Base-by-base conservation (phyloP, 2,797 vertebrate genomes). In the Erethizon dorsatum region DNA sequence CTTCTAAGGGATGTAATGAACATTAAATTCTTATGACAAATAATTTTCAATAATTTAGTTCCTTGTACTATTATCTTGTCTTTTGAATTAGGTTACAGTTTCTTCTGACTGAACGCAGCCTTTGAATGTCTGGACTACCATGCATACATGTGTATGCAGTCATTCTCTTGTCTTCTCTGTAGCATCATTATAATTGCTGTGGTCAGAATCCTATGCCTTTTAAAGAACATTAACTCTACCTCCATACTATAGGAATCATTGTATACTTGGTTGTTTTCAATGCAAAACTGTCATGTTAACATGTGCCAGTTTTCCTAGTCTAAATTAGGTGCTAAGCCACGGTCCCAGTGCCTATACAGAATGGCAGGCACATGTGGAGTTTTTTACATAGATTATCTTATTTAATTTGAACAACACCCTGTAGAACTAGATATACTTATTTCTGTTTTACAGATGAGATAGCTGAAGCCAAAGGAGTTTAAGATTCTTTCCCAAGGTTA, bases 21-120 rank as follows among this genome's bases (percentile, higher is more conserved):
- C 31, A 14, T 95, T 95, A 96, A 92, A 61, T 93, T 96, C 87
- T 90, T 97, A 94, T 56, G 54, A 84, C n/a, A 85, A 79, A 37
- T 91, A 57, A 83, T 89, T 96, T 95, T 91, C 54, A 86, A 15
- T 61, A 88, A 50, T 65, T 96, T 69, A 89, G 17, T 94, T 96
- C 13, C 56, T 92, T 94, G 1, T 95, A 57, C 47, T 80, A 10
- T 91, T 80, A 95, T 91, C 15, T 67, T 69, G 61, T 92, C 41
- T 95, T 94, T 96, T 79, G 15, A 92, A 45, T 37, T 91, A 73
- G 61, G 61, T 86, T 91, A 88, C 4, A 57, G 45, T 93, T 92
- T 96, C 80, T 96, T 95, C 52, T 94, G 78, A 78, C 50, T 91
- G 47, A 96, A 84, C 63, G 9, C 28, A 80, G 52, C n/a, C 65